These are phyloP conservation scores for Tineola bisselliella DNA, from an alignment of 2,888 invertebrate species.

Conservation along the genomic window DNA sequence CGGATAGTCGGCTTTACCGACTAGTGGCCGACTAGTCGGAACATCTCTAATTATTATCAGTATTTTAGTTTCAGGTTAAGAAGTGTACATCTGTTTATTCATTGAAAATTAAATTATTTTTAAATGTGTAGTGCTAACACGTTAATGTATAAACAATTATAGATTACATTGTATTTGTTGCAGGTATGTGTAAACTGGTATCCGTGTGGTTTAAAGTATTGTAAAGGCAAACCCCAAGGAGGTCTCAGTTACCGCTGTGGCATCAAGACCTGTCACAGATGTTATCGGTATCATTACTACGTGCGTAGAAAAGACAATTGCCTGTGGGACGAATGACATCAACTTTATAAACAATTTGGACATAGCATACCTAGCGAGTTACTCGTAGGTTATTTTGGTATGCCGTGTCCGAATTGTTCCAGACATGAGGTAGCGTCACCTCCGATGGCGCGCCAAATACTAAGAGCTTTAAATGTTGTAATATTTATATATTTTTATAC, in stretches of 20 bases:
- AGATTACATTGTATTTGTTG: conserved; percentile 13
- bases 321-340: conserved; percentile 80
- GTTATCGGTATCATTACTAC: conserved; percentile 87
- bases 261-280: conserved; percentile 93
- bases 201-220: conserved; percentile 94
- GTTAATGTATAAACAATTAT: no score
- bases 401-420: background rate
- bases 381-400: background rate
- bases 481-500: conserved; percentile 2
- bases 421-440: background rate
- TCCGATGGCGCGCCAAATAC: background rate
- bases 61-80: no score
- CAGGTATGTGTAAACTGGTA: conserved; percentile 90
- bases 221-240: conserved; percentile 80
- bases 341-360: background rate
- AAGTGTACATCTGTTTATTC: no score
- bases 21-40: no score
- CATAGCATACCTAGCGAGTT: background rate
- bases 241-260: conserved; percentile 87
- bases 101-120: no score
- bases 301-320: conserved; percentile 85
- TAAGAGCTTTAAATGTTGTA: conserved; percentile 4
- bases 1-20: no score
- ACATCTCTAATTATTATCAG: no score
- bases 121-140: no score